Evolutionary conservation across 2,888 invertebrate genomes (phyloP).

Genomic region (Lasiommata megera): DNA sequence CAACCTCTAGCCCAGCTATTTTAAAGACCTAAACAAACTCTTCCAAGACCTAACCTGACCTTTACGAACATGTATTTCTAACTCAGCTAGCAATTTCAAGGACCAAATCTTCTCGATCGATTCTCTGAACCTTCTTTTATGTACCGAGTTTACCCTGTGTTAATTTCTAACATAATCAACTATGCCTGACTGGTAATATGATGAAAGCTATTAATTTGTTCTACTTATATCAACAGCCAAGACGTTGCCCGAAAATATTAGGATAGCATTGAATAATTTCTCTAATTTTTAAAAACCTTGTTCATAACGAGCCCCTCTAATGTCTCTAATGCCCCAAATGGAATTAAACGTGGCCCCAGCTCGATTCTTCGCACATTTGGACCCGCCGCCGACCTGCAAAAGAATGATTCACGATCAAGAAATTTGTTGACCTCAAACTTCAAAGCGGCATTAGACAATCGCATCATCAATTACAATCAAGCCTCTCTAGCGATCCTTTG

Average conservation of each 20-base stretch:
- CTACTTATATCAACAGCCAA: background rate
- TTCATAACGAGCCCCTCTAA: background rate
- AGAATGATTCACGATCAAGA: constrained; percentile 63
- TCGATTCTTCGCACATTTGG: constrained; percentile 12
- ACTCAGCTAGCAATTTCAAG: too few species aligned
- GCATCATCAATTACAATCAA: constrained; percentile 80
- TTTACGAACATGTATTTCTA: too few species aligned
- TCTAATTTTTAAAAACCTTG: background rate
- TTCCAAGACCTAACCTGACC: too few species aligned
- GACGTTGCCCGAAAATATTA: background rate
- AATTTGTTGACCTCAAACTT: constrained; percentile 67
- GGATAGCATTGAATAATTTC: too few species aligned
- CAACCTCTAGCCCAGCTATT: background rate
- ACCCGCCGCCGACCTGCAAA: constrained; percentile 49
- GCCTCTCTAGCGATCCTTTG: constrained; percentile 57
- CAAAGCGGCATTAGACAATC: constrained; percentile 66
- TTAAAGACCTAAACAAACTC: too few species aligned
- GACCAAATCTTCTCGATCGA: too few species aligned
- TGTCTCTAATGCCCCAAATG: background rate
- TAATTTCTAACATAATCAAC: too few species aligned
- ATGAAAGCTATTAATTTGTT: too few species aligned
- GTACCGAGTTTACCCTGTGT: too few species aligned
- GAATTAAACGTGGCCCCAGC: background rate
- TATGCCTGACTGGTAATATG: too few species aligned
- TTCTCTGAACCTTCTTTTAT: too few species aligned